These are phyloP conservation scores for Lepus oiostolus DNA, from an alignment of 2,797 vertebrate genomes.

Conservation along the genomic window DNA sequence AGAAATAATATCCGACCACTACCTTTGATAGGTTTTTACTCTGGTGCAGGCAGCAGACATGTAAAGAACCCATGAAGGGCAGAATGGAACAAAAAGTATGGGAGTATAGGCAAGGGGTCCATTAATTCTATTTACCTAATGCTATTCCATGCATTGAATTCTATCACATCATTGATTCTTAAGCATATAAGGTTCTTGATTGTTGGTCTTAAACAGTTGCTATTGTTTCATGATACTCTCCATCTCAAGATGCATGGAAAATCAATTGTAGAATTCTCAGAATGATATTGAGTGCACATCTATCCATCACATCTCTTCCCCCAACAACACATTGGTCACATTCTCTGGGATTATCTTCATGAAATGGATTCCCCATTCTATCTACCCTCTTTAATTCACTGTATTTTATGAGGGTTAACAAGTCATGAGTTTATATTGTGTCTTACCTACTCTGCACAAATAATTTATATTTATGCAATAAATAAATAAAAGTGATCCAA, in stretches of 20 bases:
- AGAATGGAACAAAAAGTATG: neutral
- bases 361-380: neutral
- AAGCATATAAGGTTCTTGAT: neutral
- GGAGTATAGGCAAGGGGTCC: neutral
- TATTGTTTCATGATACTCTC: neutral
- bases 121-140: neutral
- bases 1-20: neutral
- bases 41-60: neutral
- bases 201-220: neutral
- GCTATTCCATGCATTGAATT: neutral
- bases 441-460: conserved; percentile 17
- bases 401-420: conserved; percentile 24
- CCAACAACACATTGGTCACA: neutral
- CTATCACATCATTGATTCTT: neutral
- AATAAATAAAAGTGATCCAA: neutral
- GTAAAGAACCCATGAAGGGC: neutral
- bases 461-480: neutral
- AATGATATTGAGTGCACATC: neutral
- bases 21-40: neutral
- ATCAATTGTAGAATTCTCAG: neutral
- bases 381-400: neutral
- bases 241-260: neutral
- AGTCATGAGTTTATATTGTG: neutral
- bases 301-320: neutral
- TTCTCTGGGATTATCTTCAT: neutral